Base-by-base conservation (phyloP, 2,797 vertebrate genomes). In the Sciurus vulgaris region DNA sequence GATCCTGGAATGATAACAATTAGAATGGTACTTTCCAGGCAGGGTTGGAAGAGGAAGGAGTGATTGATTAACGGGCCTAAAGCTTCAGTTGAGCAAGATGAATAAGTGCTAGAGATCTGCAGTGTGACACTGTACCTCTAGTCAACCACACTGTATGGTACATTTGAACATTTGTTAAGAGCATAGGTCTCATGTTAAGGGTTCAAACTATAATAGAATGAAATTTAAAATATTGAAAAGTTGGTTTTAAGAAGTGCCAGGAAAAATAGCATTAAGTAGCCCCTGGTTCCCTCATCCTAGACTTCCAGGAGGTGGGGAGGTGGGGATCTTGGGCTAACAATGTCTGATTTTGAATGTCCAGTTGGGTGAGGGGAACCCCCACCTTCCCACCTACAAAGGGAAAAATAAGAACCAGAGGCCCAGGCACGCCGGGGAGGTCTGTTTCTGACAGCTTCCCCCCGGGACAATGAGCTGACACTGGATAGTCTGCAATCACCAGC, bases 401-500 rank as follows among this genome's bases (percentile, higher is more conserved):
- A 96, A 73, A 97, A 96, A 96, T 95, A 96, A 98, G 96, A 98
- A 97, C 93, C 97, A 96, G 94, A 96, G 97, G 78, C 54, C 93
- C 70, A 86, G 77, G 92, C 97, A 30, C 96, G 98, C 98, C 97
- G 77, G 98, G 98, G 98, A 98, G 98, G 98, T 98, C 98, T 98
- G 97, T 73, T 97, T 97, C 89, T 78, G 79, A 97, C 94, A 97
- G 95, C 97, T 98, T 98, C 98, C 98, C 97, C 91, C 94, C 74
- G 54, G 97, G 97, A 97, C 97, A 98, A 97, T 94, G 98, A 97
- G 94, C 92, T 97, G 98, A 98, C 98, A 98, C 85, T 98, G 98
- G 97, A 98, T 96, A 94, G 96, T 97, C 96, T 96, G 94, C 96
- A 98, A 96, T 98, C 97, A 97, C 95, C 95, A 93, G 89, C 88